Conservation (phyloP, 2,888 invertebrate species). For the Caenorhabditis sp. region DNA sequence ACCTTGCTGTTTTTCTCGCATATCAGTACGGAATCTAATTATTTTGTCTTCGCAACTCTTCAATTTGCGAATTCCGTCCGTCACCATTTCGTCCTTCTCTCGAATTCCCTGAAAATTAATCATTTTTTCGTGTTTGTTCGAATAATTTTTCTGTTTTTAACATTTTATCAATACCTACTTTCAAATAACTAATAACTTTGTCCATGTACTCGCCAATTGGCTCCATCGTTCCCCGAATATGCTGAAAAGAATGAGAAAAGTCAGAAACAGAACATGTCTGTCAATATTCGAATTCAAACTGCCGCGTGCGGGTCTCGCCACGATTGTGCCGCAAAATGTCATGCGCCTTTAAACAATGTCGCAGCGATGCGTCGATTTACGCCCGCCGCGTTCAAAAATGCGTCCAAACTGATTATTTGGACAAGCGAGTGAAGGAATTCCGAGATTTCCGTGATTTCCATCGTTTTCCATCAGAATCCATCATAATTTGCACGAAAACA, state of each 20-base stretch:
- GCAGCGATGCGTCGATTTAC: slow-evolving; percentile 52
- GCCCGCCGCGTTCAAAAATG: slow-evolving; percentile 49
- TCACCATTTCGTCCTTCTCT: slow-evolving; percentile 16
- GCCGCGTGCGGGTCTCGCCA: slow-evolving; percentile 47
- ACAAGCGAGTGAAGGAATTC: slow-evolving; percentile 1
- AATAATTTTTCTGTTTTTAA: neutral
- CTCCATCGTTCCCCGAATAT: slow-evolving; percentile 17
- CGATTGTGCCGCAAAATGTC: slow-evolving; percentile 6
- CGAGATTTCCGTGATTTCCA: slow-evolving; percentile 10
- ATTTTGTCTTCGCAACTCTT: slow-evolving; percentile 4
- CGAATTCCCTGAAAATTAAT: neutral
- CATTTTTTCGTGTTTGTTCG: neutral
- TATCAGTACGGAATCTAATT: neutral
- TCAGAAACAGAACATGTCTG: neutral
- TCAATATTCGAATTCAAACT: slow-evolving; percentile 24
- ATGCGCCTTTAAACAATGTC: slow-evolving; percentile 45
- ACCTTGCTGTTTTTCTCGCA: slow-evolving; percentile 13
- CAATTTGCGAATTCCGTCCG: slow-evolving; percentile 20
- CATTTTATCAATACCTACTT: neutral
- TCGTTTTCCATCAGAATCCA: neutral
- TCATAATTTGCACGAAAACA: neutral
- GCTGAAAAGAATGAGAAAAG: neutral
- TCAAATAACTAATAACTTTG: neutral
- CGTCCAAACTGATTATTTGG: slow-evolving; percentile 39
- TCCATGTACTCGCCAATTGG: slow-evolving; percentile 25